Evolutionary conservation across 1,140 invertebrate species (phyloP), one percentile per base, ranked within the genome.

Genomic region (Danaus melanippus): DNA sequence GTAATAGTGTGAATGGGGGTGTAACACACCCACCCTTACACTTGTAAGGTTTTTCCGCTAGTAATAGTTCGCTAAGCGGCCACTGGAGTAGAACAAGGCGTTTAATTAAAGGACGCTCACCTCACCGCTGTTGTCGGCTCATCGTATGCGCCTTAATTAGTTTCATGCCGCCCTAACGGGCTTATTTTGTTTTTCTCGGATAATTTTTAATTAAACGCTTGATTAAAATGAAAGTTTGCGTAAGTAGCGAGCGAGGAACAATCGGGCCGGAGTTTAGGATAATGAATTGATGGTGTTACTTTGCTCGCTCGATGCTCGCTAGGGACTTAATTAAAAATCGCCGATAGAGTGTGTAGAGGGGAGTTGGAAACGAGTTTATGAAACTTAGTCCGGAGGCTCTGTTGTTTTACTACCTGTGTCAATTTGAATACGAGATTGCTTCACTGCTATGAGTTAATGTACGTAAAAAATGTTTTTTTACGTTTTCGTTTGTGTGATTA

Each of bases 171-270:
- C 79, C 81, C 78, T 84, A 82, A 84, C 82, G 69, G 79, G 74
- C 80, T 84, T 84, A 86, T 84, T 86, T 86, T 86, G 84, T 86
- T 85, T 85, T 86, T 86, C 84, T 83, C 80, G 79, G 82, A 85
- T 85, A 86, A 86, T 86, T 86, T 86, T 86, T 86, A 86, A 86
- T 86, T 86, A 86, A 86, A 86, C 80, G 84, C 80, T 85, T 86
- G 84, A 86, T 86, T 86, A 86, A 86, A 86, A 86, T 86, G 84
- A 86, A 85, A 86, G 84, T 86, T 86, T 85, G 82, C 79, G 80
- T 86, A 86, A 86, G 84, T 86, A 85, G 79, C 81, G 78, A 80
- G 73, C 83, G 81, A 79, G 79, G 77, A 86, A 84, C 81, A 86
- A 85, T 86, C 79, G 79, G 77, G 76, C 74, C 74, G 67, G 81